phyloP scores from a whole-genome alignment of 1,140 invertebrate genomes.

The Drosophila neocordata region DNA sequence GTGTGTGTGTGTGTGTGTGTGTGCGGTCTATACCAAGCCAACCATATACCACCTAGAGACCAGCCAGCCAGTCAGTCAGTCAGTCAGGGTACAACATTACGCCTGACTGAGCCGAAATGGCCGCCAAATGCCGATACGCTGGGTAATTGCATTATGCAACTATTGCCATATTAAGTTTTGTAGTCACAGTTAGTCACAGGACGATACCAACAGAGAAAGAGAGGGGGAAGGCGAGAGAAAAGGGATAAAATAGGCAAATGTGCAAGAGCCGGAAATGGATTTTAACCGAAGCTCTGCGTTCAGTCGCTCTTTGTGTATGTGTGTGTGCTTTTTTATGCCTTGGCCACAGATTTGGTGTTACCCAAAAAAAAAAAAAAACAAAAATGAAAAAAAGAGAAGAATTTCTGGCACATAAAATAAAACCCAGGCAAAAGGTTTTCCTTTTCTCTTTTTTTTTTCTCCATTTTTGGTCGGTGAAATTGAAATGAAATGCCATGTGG shows the following conservation, averaged over 20 bases:
- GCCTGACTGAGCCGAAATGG: slow-evolving; percentile 43
- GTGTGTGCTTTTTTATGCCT: slow-evolving; percentile 26
- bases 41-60: too few species aligned
- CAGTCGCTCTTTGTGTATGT: slow-evolving; percentile 11
- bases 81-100: slow-evolving; percentile 37
- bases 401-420: slow-evolving; percentile 43
- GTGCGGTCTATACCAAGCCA: too few species aligned
- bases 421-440: slow-evolving; percentile 16
- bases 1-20: slow-evolving; percentile 8
- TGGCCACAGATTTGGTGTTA: slow-evolving; percentile 62
- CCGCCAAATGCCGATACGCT: slow-evolving; percentile 62
- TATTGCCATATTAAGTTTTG: slow-evolving; percentile 78
- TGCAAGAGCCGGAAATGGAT: slow-evolving; percentile 69
- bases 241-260: slow-evolving; percentile 29
- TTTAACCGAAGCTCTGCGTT: slow-evolving; percentile 48
- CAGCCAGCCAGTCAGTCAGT: not conserved
- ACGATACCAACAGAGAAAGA: not conserved
- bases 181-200: slow-evolving; percentile 51
- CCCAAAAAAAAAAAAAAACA: slow-evolving; percentile 13
- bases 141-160: slow-evolving; percentile 80
- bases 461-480: slow-evolving; percentile 25
- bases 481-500: slow-evolving; percentile 42
- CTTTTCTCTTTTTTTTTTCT: not conserved
- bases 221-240: not conserved
- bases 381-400: slow-evolving; percentile 16